Evolutionary conservation across 2,797 vertebrate species (phyloP), one percentile per base, ranked within the genome.

Genomic region (Phrynocephalus guinanensis): DNA sequence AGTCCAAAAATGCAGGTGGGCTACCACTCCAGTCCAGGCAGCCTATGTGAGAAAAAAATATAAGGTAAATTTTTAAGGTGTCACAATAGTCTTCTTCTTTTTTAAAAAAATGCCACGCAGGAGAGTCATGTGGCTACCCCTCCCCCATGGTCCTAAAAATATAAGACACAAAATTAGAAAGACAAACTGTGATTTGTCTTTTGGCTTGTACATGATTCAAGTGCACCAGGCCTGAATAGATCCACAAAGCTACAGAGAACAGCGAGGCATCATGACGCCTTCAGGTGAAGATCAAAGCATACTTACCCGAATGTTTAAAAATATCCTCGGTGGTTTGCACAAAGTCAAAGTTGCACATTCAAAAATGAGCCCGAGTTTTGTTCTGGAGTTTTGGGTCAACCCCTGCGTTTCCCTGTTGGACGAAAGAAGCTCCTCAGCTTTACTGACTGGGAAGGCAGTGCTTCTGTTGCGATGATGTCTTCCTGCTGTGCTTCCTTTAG

Each of bases 391-490:
- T 94, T 86, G 83, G 88, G 82, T 87, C 93, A 93, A 92, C 89
- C 90, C 91, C 90, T 92, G 22, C 90, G 93, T 95, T 94, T 91
- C 89, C 92, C 92, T 79, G 93, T 84, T 94, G 89, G 94, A 66
- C 88, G 87, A 30, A 93, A 79, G 91, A 91, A 91, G 94, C 86
- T 83, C 87, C 89, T 90, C 0, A 0, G 48, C 82, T 91, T 93
- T 95, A 94, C 96, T 97, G 91, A 94, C 94, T 93, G 71, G 38
- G 33, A 88, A 91, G 92, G 73, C 95, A 87, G 89, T 82, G 90
- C 92, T 91, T 93, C 91, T 91, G 87, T 87, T 92, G 88, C 87
- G 89, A 80, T 87, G 89, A 80, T 85, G 90, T 94, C 90, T 87
- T 92, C 92, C 90, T 89, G 90, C 86, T 84, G 85, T 88, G 90